Conservation (phyloP, 1,140 invertebrate species). For the Dinoponera quadriceps region DNA sequence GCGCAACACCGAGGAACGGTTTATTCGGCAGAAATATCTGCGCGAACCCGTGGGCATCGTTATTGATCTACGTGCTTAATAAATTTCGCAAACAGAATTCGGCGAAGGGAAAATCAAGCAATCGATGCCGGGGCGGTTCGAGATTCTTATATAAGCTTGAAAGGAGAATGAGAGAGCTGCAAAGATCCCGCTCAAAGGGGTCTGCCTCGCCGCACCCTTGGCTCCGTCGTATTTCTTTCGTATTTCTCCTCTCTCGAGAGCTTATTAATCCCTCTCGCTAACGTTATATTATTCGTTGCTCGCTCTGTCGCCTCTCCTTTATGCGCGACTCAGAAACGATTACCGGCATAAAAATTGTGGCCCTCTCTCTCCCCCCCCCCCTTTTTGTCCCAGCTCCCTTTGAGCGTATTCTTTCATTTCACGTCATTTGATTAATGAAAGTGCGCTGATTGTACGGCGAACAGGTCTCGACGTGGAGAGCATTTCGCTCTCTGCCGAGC, state of each 20-base stretch:
- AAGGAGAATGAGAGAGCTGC: conserved; percentile 46
- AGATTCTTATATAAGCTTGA: conserved; percentile 32
- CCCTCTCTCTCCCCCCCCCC: not conserved
- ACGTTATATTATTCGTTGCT: conserved; percentile 68
- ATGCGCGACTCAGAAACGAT: conserved; percentile 69
- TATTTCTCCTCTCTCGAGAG: conserved; percentile 67
- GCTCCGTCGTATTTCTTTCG: conserved; percentile 66
- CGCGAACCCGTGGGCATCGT: not conserved
- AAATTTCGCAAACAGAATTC: conserved; percentile 13
- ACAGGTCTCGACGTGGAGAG: conserved; percentile 38
- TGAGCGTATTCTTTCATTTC: conserved; percentile 70
- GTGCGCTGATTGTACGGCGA: conserved; percentile 64
- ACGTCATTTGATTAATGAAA: conserved; percentile 73
- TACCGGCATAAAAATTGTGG: conserved; percentile 64
- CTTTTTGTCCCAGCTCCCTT: conserved; percentile 65
- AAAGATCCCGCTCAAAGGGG: conserved; percentile 41
- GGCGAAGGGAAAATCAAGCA: not conserved
- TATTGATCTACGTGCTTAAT: conserved; percentile 17
- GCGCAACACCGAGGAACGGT: not conserved
- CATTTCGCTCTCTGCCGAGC: conserved; percentile 28
- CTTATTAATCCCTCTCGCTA: conserved; percentile 69
- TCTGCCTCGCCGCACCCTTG: conserved; percentile 45
- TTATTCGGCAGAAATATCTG: conserved; percentile 2
- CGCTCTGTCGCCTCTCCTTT: conserved; percentile 68
- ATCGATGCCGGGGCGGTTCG: conserved; percentile 18